These are phyloP conservation scores for Hyphantria cunea DNA, from an alignment of 1,140 invertebrate species.

Conservation along the genomic window DNA sequence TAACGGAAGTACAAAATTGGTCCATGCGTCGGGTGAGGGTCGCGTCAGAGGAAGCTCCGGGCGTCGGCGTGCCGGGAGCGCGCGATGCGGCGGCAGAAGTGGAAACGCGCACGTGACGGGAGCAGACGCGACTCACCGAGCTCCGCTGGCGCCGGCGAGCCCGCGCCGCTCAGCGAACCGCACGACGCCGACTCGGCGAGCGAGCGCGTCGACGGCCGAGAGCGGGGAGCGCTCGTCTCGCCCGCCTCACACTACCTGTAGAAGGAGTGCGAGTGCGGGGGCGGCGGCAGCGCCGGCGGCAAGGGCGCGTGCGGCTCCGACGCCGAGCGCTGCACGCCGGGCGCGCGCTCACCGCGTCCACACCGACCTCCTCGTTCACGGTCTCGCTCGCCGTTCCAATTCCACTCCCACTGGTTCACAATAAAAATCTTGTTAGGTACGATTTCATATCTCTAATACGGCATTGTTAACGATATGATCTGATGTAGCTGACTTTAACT, in stretches of 20 bases:
- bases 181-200: constrained; percentile 73
- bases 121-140: constrained; percentile 42
- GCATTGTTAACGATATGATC: no score
- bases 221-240: constrained; percentile 72
- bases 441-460: no score
- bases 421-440: no score
- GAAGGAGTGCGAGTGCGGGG: constrained; percentile 79
- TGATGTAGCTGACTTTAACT: no score
- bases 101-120: constrained; percentile 60
- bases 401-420: constrained; percentile 64
- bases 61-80: constrained; percentile 60
- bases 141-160: constrained; percentile 25
- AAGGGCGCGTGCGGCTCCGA: constrained; percentile 84
- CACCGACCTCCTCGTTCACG: constrained; percentile 45
- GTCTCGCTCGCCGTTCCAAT: constrained; percentile 61
- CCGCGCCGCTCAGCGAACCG: constrained; percentile 57
- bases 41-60: constrained; percentile 69
- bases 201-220: constrained; percentile 70
- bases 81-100: constrained; percentile 70
- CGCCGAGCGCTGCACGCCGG: constrained; percentile 83
- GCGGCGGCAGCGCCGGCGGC: constrained; percentile 72
- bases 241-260: constrained; percentile 79
- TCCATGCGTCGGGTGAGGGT: constrained; percentile 59
- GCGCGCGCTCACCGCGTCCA: constrained; percentile 59
- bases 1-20: constrained; percentile 75